These are phyloP conservation scores for Orientallactaga sibirica DNA, from an alignment of 2,797 vertebrate species.

Conservation along the genomic window DNA sequence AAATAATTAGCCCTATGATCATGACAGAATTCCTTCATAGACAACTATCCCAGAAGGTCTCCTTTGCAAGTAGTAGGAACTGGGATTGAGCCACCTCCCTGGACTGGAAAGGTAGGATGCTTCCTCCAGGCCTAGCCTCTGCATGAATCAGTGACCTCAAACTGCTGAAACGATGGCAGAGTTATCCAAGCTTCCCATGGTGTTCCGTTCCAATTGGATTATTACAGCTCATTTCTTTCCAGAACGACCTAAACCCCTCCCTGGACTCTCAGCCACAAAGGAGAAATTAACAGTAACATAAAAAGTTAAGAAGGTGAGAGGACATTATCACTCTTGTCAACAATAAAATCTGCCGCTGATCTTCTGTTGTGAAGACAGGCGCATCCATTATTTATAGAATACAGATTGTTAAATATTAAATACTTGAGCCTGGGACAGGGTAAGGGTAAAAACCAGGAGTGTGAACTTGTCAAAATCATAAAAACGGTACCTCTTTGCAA, in stretches of 20 bases:
- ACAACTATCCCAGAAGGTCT: background rate
- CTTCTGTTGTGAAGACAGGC: conserved; percentile 83
- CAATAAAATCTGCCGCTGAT: conserved; percentile 86
- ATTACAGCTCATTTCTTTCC: conserved; percentile 61
- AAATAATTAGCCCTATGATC: background rate
- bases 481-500: conserved; percentile 73
- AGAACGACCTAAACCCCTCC: conserved; percentile 66
- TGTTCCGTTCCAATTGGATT: conserved; percentile 15
- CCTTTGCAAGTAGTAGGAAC: background rate
- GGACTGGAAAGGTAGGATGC: fast-evolving
- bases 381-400: conserved; percentile 87
- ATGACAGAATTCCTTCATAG: background rate
- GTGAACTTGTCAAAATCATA: conserved; percentile 81
- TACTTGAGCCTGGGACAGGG: conserved; percentile 86
- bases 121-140: background rate
- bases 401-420: conserved; percentile 87
- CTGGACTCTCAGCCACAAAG: conserved; percentile 64
- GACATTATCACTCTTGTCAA: conserved; percentile 85
- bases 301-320: conserved; percentile 85
- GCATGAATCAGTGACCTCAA: conserved; percentile 10
- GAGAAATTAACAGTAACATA: conserved; percentile 85
- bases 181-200: conserved; percentile 37
- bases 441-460: conserved; percentile 83
- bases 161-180: background rate
- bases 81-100: background rate